A percentile compares a stretch with the other conserved stretches of the same genome.
These are phyloP conservation scores for Carposina sasakii DNA, from an alignment of 1,140 invertebrate genomes.

Conservation along the genomic window DNA sequence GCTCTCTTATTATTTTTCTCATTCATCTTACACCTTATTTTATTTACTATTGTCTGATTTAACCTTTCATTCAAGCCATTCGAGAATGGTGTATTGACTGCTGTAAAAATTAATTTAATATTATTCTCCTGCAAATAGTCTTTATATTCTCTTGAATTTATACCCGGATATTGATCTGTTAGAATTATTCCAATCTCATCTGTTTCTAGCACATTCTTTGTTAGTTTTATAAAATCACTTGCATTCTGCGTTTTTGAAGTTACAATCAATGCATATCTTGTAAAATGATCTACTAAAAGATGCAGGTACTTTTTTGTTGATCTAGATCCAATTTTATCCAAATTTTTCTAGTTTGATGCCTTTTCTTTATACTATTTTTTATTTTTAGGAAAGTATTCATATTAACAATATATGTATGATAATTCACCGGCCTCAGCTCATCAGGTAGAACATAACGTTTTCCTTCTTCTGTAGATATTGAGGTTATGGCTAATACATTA, in stretches of 20 bases:
- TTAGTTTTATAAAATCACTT: too few species aligned
- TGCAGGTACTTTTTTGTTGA: constrained; percentile 20
- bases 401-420: constrained; percentile 23
- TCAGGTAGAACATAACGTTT: constrained; percentile 26
- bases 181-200: too few species aligned
- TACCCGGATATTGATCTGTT: too few species aligned
- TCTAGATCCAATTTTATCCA: constrained; percentile 25
- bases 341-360: constrained; percentile 26
- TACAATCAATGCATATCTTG: too few species aligned
- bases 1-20: constrained; percentile 22
- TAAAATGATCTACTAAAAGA: too few species aligned
- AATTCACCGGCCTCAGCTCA: constrained; percentile 16
- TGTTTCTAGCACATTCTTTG: too few species aligned
- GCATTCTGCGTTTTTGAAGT: too few species aligned
- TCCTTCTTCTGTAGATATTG: constrained; percentile 21
- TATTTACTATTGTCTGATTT: constrained; percentile 43
- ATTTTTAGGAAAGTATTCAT: constrained; percentile 21
- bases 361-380: constrained; percentile 26
- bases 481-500: constrained; percentile 21
- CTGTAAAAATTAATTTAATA: too few species aligned
- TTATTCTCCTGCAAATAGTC: too few species aligned
- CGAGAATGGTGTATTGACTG: constrained; percentile 46
- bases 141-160: too few species aligned
- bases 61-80: too few species aligned
- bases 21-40: constrained; percentile 52